Evolutionary conservation across 2,113 vertebrate genomes (phyloP), one percentile per base, ranked within the genome.

Genomic region (Syngnathus typhle): DNA sequence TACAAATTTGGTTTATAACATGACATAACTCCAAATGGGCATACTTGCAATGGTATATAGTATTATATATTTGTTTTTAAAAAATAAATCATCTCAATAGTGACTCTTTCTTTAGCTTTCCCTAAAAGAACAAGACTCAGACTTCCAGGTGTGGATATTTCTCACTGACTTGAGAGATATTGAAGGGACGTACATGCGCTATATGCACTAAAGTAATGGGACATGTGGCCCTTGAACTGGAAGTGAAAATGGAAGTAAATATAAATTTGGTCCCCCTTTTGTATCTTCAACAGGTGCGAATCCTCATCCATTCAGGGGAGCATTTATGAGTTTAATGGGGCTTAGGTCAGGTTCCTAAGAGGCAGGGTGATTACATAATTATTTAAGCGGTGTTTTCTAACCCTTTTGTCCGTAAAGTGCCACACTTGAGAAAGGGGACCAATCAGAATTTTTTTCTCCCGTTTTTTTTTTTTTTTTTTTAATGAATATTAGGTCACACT

Each of bases 401-500:
- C 23, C 3, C 54, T 56, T 27, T 60, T 21, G 11, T 13, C 9
- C 19, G 2, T 61, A n/a, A 61, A 19, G 32, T 60, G 19, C 32
- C 37, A 39, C 82, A 71, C 77, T 76, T 74, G 73, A 84, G n/a
- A 82, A 82, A 82, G 63, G 78, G 66, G 68, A 65, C 81, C 56
- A 38, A 79, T 78, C 68, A 81, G 77, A 75, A 85, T 91, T 92
- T 94, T 92, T 94, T 95, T 95, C 93, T 93, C 93, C 93, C 91
- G 88, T 80, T 85, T 91, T 90, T 36, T 55, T 13, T 55, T 55
- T 23, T 4, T 56, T 56, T 7, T 36, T 23, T 32, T 19, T 32
- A 32, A 56, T 32, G 23, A 27, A 12, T 56, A 13, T 32, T 36
- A 36, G 18, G 58, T 38, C 58, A 60, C 58, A 60, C 15, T 60